Conservation (phyloP, 1,140 invertebrate species). For the Drosophila aff. region DNA sequence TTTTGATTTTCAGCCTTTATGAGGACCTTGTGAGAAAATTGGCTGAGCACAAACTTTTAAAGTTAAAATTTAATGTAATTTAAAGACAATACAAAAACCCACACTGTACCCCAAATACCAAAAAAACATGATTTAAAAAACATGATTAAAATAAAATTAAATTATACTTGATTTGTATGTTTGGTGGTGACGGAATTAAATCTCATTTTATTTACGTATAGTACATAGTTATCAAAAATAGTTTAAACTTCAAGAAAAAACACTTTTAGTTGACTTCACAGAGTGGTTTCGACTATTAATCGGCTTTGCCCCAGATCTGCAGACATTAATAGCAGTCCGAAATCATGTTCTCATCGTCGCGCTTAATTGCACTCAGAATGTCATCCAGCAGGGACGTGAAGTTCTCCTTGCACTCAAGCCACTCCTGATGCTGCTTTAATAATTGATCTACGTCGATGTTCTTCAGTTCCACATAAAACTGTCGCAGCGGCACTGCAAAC, state of each 20-base stretch:
- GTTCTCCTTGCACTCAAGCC: conserved; percentile 87
- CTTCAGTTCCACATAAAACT: conserved; percentile 87
- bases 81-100: no score
- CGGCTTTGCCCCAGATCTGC: conserved; percentile 12
- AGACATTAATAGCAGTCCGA: conserved; percentile 88
- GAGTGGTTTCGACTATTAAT: background rate
- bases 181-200: conserved; percentile 21
- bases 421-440: conserved; percentile 86
- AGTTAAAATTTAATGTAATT: no score
- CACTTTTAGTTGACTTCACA: conserved; percentile 38
- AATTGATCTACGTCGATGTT: conserved; percentile 86
- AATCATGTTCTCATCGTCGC: conserved; percentile 86
- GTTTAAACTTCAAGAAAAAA: conserved; percentile 30
- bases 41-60: no score
- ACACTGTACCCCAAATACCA: no score
- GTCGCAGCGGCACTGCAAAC: conserved; percentile 85
- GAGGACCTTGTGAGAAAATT: no score
- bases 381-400: conserved; percentile 89
- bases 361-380: conserved; percentile 87
- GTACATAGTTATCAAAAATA: conserved; percentile 45
- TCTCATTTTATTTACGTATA: conserved; percentile 23
- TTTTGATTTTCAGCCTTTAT: no score
- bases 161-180: background rate
- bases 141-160: no score
- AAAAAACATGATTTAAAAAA: no score